Evolutionary conservation across 2,797 vertebrate genomes (phyloP), one percentile per base, ranked within the genome.

Genomic region (Chaenodraco wilsoni): DNA sequence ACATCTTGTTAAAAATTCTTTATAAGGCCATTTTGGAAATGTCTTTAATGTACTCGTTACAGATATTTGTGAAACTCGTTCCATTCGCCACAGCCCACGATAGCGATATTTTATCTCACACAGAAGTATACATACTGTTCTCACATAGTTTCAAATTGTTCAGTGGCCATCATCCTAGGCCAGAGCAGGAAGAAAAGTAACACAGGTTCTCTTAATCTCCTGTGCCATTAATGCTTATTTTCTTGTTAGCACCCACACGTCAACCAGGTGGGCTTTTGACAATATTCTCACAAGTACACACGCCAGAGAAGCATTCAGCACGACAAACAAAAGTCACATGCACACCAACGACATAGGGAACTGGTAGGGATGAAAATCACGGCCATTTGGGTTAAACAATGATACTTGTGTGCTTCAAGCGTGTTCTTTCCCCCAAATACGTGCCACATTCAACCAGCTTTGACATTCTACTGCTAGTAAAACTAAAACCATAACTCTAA

Each of bases 21-120:
- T 87, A 78, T 94, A 94, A 94, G 94, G 93, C 94, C 92, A 90
- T 94, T 91, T 92, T 92, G 92, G 92, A 94, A 89, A 85, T 86
- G 80, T 92, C 84, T 91, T 86, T 78, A 80, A 89, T 86, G 84
- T 90, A 87, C 61, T 89, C 58, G 17, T 86, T 90, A 90, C 87
- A 90, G 86, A 92, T 90, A 89, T 83, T 87, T 86, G 84, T 88
- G 82, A 90, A 94, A 89, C 86, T 84, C 40, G 48, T 89, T 92
- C 78, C 89, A 84, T 89, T 89, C 88, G 78, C 82, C 84, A 87
- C 86, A 89, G 81, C 88, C 84, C 83, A 89, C 86, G 51, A 88
- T 75, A 86, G 88, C 48, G 13, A 88, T 83, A 86, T 84, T 89
- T 88, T 78, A 75, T 91, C 86, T 92, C 82, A 89, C 84, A 83